phyloP scores from a whole-genome alignment of 1,140 invertebrate species.

The Panagrolaimus sp. region DNA sequence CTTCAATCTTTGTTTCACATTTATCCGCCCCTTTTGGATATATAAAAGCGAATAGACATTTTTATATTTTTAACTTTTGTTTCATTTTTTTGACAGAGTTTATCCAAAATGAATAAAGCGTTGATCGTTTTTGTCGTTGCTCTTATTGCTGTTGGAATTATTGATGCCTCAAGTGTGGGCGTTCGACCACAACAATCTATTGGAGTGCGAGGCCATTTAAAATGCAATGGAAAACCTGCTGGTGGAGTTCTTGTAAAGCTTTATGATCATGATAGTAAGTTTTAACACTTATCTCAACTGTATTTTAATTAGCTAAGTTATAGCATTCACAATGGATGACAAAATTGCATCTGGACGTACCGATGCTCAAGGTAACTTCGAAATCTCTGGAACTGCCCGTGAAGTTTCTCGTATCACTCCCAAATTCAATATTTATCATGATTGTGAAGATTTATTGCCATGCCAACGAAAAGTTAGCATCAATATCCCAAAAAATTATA shows the following conservation, averaged over 20 bases:
- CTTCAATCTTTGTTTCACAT: too few relatives aligned
- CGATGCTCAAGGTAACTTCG: slow-evolving; percentile 2
- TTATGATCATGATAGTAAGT: slow-evolving; percentile 21
- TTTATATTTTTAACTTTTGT: too few relatives aligned
- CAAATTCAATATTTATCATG: slow-evolving; percentile 6
- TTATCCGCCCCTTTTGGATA: too few relatives aligned
- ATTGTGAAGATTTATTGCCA: slow-evolving; percentile 17
- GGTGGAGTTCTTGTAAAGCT: slow-evolving; percentile 16
- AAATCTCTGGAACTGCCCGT: not conserved
- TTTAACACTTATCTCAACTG: not conserved
- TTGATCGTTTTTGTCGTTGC: too few relatives aligned
- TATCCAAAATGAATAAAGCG: too few relatives aligned
- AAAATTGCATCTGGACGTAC: not conserved
- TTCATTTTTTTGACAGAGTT: too few relatives aligned
- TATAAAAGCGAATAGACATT: too few relatives aligned
- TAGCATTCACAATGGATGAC: slow-evolving; percentile 9
- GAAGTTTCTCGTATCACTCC: slow-evolving; percentile 4
- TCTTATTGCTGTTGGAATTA: too few relatives aligned
- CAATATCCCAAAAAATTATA: slow-evolving; percentile 38
- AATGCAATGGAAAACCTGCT: slow-evolving; percentile 13
- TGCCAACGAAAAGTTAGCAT: slow-evolving; percentile 41
- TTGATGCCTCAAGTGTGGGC: too few relatives aligned
- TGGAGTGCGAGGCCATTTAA: slow-evolving; percentile 12
- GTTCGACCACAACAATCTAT: not conserved
- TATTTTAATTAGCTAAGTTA: not conserved